Conservation (phyloP, 1,140 invertebrate genomes). For the Eurytemora carolleeae region DNA sequence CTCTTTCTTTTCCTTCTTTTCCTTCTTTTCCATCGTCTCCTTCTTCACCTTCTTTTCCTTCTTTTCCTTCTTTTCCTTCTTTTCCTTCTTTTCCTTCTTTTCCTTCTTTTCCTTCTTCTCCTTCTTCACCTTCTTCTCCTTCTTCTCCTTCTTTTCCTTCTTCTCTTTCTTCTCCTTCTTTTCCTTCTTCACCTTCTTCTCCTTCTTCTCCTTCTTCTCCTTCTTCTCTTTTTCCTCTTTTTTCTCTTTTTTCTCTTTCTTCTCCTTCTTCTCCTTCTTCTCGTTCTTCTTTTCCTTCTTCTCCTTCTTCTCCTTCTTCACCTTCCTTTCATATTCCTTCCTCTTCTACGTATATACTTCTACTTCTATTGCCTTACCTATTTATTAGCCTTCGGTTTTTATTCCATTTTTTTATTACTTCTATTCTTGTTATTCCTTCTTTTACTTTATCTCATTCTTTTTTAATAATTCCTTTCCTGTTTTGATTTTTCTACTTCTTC, state of each 20-base stretch:
- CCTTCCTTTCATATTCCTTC: conserved; percentile 9
- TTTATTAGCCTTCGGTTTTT: too few relatives aligned
- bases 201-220: not conserved
- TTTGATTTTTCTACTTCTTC: too few relatives aligned
- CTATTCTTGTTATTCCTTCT: too few relatives aligned
- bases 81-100: not conserved
- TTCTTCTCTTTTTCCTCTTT: conserved; percentile 4
- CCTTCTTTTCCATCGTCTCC: not conserved
- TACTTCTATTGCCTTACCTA: too few relatives aligned
- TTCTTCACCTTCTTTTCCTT: too few relatives aligned
- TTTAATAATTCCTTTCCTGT: too few relatives aligned
- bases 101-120: not conserved
- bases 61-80: not conserved
- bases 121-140: too few relatives aligned
- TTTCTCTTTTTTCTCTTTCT: not conserved
- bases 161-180: not conserved
- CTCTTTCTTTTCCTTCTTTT: not conserved
- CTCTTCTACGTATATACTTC: not conserved
- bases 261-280: not conserved
- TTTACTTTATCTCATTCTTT: too few relatives aligned
- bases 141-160: not conserved
- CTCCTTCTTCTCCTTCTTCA: not conserved
- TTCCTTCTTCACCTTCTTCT: too few relatives aligned
- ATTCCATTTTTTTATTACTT: too few relatives aligned
- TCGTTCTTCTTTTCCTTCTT: not conserved